Evolutionary conservation across 2,113 vertebrate genomes (phyloP), one percentile per base, ranked within the genome.

Genomic region (Bufo bufo): DNA sequence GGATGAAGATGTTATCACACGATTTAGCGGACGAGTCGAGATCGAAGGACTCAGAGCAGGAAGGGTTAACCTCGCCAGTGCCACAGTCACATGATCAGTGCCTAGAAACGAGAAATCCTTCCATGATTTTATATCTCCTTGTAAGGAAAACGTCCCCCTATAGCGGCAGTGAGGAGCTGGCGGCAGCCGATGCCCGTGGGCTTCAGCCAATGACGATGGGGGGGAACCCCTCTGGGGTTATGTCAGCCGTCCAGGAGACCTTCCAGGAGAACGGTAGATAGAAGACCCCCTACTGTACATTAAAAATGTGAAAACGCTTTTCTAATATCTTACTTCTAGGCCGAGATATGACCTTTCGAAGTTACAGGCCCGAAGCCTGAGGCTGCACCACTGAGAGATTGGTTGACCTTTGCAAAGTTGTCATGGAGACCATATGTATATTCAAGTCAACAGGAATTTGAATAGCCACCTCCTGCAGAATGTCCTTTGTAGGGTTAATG

Each of bases 121-220:
- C 49, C 11, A 45, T 16, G 14, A 17, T n/a, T 78, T 78, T n/a
- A 66, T 86, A 54, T 63, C 12, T 50, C 85, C 85, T 54, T 86
- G 79, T 56, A 86, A 79, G 85, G 85, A 6, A 65, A 50, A 33
- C 50, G 20, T 33, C 83, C 58, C 23, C 33, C 19, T 85, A 33
- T 71, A 72, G 61, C 82, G 5, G 17, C 23, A 17, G 45, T 33
- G 14, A 49, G 13, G 71, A 85, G 2, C 17, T 61, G 54, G 33
- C 54, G 0, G 19, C 33, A 33, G 33, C 33, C 33, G 33, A 33
- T 33, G 33, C 12, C 56, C 13, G 56, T 12, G 56, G 56, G 56
- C 0, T 58, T 10, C 56, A 58, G 56, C 7, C 56, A 13, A 52
- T 5, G 52, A 5, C 5, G 52, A 9, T 9, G 52, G 52, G 52